These are phyloP conservation scores for Ephestia elutella DNA, from an alignment of 1,140 invertebrate genomes.

Conservation along the genomic window DNA sequence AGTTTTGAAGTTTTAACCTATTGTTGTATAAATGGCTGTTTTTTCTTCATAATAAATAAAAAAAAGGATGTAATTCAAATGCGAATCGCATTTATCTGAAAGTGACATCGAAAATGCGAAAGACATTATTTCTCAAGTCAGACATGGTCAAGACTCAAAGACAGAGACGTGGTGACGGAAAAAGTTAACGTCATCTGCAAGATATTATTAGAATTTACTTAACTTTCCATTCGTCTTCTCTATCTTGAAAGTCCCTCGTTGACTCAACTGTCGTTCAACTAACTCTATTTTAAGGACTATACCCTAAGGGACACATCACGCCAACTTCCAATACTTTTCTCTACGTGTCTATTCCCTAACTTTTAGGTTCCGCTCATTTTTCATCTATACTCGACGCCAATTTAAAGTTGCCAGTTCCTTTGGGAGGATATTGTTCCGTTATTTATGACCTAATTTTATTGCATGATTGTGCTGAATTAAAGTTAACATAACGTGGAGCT, in stretches of 20 bases:
- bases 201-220: too few species aligned
- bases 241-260: not conserved
- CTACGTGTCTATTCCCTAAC: not conserved
- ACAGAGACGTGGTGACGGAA: too few species aligned
- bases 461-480: not conserved
- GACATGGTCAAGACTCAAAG: too few species aligned
- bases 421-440: not conserved
- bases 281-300: not conserved
- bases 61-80: too few species aligned
- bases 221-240: too few species aligned
- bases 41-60: too few species aligned
- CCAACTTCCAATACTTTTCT: not conserved
- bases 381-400: not conserved
- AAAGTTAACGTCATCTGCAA: too few species aligned
- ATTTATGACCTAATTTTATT: not conserved
- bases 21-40: too few species aligned
- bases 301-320: not conserved
- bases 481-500: not conserved
- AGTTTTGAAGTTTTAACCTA: too few species aligned
- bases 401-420: not conserved
- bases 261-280: not conserved
- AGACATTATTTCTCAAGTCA: too few species aligned
- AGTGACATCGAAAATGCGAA: too few species aligned
- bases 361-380: not conserved
- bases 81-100: too few species aligned